Conservation (phyloP, 2,113 vertebrate species). For the Neoarius graeffei region DNA sequence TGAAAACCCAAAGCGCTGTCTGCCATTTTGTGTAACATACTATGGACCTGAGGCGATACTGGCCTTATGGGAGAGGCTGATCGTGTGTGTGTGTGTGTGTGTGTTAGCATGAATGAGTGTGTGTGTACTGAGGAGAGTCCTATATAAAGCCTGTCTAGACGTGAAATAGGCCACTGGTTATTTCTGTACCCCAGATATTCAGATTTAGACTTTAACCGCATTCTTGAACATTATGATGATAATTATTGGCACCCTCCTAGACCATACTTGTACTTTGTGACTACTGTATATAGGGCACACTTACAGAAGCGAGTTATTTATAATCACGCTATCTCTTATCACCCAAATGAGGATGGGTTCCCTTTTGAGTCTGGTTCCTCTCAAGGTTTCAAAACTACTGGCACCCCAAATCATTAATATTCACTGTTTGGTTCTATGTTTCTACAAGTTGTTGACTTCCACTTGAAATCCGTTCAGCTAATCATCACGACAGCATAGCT, state of each 20-base stretch:
- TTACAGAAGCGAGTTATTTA: too few relatives aligned
- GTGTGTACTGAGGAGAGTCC: neutral
- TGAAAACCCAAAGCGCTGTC: constrained; percentile 1
- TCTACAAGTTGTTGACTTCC: too few relatives aligned
- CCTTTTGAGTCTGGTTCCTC: too few relatives aligned
- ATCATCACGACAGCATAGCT: too few relatives aligned
- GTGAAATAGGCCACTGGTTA: constrained; percentile 12
- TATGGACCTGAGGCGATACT: constrained; percentile 25
- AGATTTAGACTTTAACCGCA: neutral
- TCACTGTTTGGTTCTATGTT: too few relatives aligned
- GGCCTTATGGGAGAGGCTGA: constrained; percentile 32
- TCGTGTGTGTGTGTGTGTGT: neutral
- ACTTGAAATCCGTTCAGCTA: too few relatives aligned
- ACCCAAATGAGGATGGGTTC: too few relatives aligned
- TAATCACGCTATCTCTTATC: too few relatives aligned
- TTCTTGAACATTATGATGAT: neutral
- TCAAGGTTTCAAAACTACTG: too few relatives aligned
- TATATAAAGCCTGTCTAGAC: constrained; percentile 32
- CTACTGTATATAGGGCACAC: too few relatives aligned
- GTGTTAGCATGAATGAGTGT: neutral
- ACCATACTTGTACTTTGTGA: too few relatives aligned
- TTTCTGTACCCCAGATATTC: constrained; percentile 1
- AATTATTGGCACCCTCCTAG: neutral
- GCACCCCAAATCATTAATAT: too few relatives aligned
- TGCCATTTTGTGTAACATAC: constrained; percentile 2